Evolutionary conservation across 2,888 invertebrate species (phyloP).

Genomic region (Tachina lurida): DNA sequence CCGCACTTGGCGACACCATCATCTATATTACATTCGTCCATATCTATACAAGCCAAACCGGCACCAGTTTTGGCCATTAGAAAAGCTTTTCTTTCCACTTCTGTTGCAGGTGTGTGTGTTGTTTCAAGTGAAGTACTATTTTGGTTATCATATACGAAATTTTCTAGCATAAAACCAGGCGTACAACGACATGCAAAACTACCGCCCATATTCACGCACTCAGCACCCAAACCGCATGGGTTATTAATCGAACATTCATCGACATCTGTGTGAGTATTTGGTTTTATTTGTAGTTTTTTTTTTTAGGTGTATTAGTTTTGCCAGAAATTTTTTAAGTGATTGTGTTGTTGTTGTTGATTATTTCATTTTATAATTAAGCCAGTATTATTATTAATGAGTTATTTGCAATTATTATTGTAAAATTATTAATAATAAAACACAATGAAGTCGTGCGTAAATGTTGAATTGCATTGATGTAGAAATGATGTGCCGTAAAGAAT

Average conservation of each 20-base stretch:
- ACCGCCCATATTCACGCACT: conserved; percentile 90
- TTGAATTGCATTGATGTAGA: conserved; percentile 58
- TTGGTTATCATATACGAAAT: conserved; percentile 75
- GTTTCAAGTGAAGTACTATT: conserved; percentile 49
- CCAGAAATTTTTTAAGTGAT: conserved; percentile 8
- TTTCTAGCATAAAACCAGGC: conserved; percentile 86
- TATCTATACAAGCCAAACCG: conserved; percentile 87
- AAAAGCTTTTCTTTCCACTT: conserved; percentile 64
- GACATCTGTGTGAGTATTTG: conserved; percentile 84
- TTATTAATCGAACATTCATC: conserved; percentile 87
- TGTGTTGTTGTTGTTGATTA: conserved; percentile 10
- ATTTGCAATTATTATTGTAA: conserved; percentile 50
- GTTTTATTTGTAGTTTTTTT: conserved; percentile 69
- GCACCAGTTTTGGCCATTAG: conserved; percentile 76
- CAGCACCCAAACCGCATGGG: conserved; percentile 88
- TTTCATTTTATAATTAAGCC: conserved; percentile 37
- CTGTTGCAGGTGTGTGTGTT: conserved; percentile 47
- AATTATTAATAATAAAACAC: conserved; percentile 35
- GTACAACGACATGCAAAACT: conserved; percentile 90
- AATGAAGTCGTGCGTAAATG: conserved; percentile 63
- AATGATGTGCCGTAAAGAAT: conserved; percentile 48
- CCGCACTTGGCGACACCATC: conserved; percentile 90
- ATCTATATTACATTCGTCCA: conserved; percentile 88
- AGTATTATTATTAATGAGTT: conserved; percentile 59
- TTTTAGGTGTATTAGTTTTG: conserved; percentile 53